Evolutionary conservation across 2,888 invertebrate genomes (phyloP), one percentile per base, ranked within the genome.

Genomic region (Orthosia gothica): DNA sequence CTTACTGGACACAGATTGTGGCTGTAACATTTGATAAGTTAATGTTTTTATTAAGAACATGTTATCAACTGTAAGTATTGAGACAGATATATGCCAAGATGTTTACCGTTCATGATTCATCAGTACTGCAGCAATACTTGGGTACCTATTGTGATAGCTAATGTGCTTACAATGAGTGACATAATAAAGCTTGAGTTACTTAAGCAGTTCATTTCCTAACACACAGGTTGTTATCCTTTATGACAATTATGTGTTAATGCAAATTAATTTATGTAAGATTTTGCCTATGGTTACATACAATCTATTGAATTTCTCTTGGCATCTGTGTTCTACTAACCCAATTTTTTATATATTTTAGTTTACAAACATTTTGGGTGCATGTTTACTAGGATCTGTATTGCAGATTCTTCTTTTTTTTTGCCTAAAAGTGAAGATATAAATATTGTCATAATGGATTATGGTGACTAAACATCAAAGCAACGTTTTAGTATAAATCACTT

Each of bases 61-160:
- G 87, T 92, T 93, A 94, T 94, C 93, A 91, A 85, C 61, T 66
- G 67, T 79, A 84, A 77, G 88, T 89, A 91, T 88, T 91, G 89
- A 90, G 81, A 79, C 87, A 88, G 88, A 74, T 80, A 91, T 89
- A 86, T 73, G 68, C 47, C 23, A 91, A 91, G 91, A 93, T 92
- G 91, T 93, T 92, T 91, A 89, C 83, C 49, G 84, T 84, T 76
- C 81, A 85, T 93, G 93, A 93, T 91, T 92, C 91, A 93, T 88
- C 86, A 78, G 80, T 71, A 84, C 82, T 85, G 81, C 83, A 85
- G 83, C 81, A 87, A 86, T 85, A 88, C 81, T 79, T 78, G 59
- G 16, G 47, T 73, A 55, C 23, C 45, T 45, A 65, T 79, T 80
- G 62, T 76, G 76, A 67, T 77, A 79, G 69, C 47, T 76, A 76